Base-by-base conservation (phyloP, 2,797 vertebrate genomes). In the Babyrousa celebensis region DNA sequence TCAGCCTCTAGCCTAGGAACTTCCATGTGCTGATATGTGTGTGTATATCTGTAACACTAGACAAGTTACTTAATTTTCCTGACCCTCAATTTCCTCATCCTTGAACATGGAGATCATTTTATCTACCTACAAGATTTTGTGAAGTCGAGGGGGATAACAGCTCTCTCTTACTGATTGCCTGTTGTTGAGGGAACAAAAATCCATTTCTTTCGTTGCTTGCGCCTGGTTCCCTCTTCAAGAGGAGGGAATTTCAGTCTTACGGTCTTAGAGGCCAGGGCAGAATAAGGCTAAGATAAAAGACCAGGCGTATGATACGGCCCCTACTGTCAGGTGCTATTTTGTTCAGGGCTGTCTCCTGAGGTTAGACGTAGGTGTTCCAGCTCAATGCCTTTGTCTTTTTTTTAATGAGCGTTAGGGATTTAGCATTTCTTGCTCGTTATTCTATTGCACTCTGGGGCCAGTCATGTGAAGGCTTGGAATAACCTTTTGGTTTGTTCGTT, bases 401-500 rank as follows among this genome's bases (percentile, higher is more conserved):
- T 27, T 18, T 52, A 21, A 5, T 71, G 63, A 68, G 23, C 48
- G 4, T 20, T 68, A 58, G 25, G 16, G 56, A 4, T 54, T 93
- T 95, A 27, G 72, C 21, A 52, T 82, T 72, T 87, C 32, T 60
- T 70, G 29, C 83, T 54, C 60, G 65, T 92, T 74, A 56, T 86
- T 29, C 11, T n/a, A 0, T 71, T 93, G 89, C 1, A 58, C n/a
- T 72, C 58, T n/a, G 60, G 9, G 62, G 52, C 78, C 56, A 17
- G 25, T 71, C 29, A 71, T 75, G 48, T 29, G 56, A 91, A 85
- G 70, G 36, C 48, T 32, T 63, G 63, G 58, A 32, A 60, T 88
- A 70, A 72, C 36, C 11, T 92, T 97, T 82, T 88, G 58, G 11
- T 60, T 85, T 89, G 32, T 40, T 87, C 27, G 71, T 5, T 93